These are phyloP conservation scores for Nemotelus pantherinus DNA, from an alignment of 2,888 invertebrate genomes.

Conservation along the genomic window DNA sequence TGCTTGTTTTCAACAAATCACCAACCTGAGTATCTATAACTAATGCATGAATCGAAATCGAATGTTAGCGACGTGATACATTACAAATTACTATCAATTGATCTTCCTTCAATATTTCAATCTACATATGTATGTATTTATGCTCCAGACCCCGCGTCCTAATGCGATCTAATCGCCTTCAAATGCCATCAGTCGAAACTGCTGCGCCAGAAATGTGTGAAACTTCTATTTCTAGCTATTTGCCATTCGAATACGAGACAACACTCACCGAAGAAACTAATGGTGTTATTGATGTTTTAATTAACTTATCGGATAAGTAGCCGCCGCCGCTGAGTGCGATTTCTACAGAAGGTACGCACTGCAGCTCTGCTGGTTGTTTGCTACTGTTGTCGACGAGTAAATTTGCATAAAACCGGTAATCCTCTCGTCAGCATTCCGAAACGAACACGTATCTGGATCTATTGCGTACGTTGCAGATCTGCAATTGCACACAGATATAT, in stretches of 20 bases:
- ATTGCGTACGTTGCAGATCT: too few species aligned
- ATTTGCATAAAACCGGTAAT: slow-evolving; percentile 17
- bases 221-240: slow-evolving; percentile 1
- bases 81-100: slow-evolving; percentile 29
- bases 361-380: background rate
- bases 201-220: slow-evolving; percentile 22
- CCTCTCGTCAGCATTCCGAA: background rate
- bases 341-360: background rate
- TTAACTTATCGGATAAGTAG: slow-evolving; percentile 15
- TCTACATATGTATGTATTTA: background rate
- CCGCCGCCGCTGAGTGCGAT: background rate
- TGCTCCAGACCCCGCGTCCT: background rate
- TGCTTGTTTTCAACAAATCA: background rate
- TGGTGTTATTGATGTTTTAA: slow-evolving; percentile 25
- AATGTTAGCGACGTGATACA: slow-evolving; percentile 3
- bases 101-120: slow-evolving; percentile 27
- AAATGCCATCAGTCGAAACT: slow-evolving; percentile 7
- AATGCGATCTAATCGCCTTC: background rate
- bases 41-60: slow-evolving; percentile 4
- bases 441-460: too few species aligned
- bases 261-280: background rate
- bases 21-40: background rate
- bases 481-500: too few species aligned
- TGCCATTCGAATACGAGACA: background rate
- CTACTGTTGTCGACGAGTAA: background rate